Base-by-base conservation (phyloP, 2,797 vertebrate species). In the Macropus fuliginosus region DNA sequence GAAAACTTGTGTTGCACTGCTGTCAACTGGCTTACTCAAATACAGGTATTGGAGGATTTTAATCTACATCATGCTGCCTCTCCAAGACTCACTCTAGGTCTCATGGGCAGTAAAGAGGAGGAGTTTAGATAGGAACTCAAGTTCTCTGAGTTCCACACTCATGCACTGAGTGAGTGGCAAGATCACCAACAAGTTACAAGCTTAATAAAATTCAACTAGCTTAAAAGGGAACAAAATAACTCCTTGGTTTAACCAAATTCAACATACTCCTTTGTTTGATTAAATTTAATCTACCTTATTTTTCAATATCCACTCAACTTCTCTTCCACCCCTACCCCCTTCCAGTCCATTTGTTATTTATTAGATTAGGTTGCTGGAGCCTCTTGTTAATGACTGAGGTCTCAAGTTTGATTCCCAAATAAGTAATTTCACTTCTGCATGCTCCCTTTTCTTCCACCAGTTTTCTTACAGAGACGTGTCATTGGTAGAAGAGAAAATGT, bases 141-240 rank as follows among this genome's bases (percentile, higher is more conserved):
- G n/a, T 81, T 81, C 2, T 81, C n/a, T 40, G n/a, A 40, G 18
- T 81, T n/a, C 6, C 21, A n/a, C 14, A 40, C 14, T n/a, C 34
- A n/a, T 16, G 16, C 34, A 74, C 62, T 40, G 62, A 74, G 34
- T 66, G 29, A 31, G 59, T 34, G 59, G 9, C n/a, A 74, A n/a
- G 18, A 16, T 6, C 66, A 74, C n/a, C 55, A 96, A 92, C 74
- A 87, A 92, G 91, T 96, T 97, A 89, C 90, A 92, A 57, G 59
- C 95, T 95, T 93, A 91, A 92, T 10, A n/a, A 92, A 95, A 29
- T 94, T 96, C 92, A 94, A 92, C 91, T 74, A 95, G 54, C 95
- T 97, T 97, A 94, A 96, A 96, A 92, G 92, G 95, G 93, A 40
- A 92, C 91, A 95, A 97, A 93, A 54, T 94, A 90, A 50, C 92